Percentiles rank a stretch among this genome's conserved stretches.
These are phyloP conservation scores for Batillaria attramentaria DNA, from an alignment of 1,140 invertebrate genomes.

Conservation along the genomic window DNA sequence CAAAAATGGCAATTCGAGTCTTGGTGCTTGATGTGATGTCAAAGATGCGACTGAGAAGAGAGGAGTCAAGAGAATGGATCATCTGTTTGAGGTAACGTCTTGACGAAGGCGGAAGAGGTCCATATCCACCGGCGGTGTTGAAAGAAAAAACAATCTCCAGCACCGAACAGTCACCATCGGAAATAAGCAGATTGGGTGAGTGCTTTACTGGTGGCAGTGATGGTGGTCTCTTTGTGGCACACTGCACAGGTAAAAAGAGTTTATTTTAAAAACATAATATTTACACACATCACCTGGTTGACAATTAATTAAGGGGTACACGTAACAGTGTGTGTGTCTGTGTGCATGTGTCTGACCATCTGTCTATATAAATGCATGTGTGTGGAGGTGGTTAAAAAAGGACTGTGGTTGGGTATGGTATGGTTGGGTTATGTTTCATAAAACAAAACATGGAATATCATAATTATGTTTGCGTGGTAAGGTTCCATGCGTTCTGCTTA, in stretches of 20 bases:
- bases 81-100: conserved; percentile 3
- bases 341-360: no score
- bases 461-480: no score
- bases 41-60: neutral
- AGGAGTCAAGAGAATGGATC: neutral
- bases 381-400: no score
- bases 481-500: no score
- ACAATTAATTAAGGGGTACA: no score
- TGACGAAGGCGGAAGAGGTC: neutral
- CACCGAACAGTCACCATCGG: no score
- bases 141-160: conserved; percentile 6
- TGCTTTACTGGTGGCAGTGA: neutral
- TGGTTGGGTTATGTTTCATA: no score
- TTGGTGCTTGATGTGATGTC: conserved; percentile 59
- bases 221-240: neutral
- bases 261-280: neutral
- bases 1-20: conserved; percentile 55
- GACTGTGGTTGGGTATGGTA: no score
- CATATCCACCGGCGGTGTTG: conserved; percentile 9
- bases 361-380: no score
- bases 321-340: no score
- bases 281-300: neutral
- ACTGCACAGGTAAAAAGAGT: neutral
- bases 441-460: no score
- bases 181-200: no score